Evolutionary conservation across 2,797 vertebrate genomes (phyloP).

Genomic region (Xyrichtys novacula): DNA sequence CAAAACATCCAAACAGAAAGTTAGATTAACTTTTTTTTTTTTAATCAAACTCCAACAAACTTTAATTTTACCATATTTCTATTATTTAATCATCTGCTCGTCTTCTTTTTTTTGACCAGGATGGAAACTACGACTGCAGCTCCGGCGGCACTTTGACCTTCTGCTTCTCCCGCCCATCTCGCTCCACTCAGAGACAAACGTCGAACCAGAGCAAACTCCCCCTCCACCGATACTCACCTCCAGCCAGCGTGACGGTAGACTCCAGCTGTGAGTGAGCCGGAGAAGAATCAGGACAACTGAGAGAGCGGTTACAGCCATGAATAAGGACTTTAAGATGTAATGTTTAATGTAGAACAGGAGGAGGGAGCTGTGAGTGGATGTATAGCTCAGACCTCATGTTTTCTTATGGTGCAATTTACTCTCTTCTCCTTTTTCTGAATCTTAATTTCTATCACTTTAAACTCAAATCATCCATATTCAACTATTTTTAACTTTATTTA

Average conservation of each 20-base stretch:
- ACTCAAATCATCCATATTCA: conserved; percentile 7
- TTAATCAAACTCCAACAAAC: too few species aligned
- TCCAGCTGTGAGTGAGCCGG: conserved; percentile 77
- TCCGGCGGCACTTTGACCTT: conserved; percentile 90
- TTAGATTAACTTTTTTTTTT: too few species aligned
- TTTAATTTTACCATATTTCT: neutral
- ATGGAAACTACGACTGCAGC: conserved; percentile 91
- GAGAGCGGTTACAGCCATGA: neutral
- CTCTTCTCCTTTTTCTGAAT: conserved; percentile 17
- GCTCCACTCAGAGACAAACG: conserved; percentile 84
- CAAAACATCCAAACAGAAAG: too few species aligned
- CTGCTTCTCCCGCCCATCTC: conserved; percentile 92
- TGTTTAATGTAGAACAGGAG: neutral
- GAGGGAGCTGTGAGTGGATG: conserved; percentile 8
- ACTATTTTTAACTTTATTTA: neutral
- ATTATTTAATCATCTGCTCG: neutral
- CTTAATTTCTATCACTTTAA: conserved; percentile 7
- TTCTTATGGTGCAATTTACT: conserved; percentile 44
- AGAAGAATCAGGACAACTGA: conserved; percentile 42
- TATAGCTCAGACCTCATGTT: neutral
- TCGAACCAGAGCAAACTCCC: conserved; percentile 88
- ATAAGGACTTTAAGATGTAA: conserved; percentile 9
- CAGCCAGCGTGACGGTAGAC: conserved; percentile 79
- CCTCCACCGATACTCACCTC: conserved; percentile 76
- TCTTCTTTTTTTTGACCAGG: conserved; percentile 79